Conservation (phyloP, 2,888 invertebrate genomes). For the Apamea monoglypha region DNA sequence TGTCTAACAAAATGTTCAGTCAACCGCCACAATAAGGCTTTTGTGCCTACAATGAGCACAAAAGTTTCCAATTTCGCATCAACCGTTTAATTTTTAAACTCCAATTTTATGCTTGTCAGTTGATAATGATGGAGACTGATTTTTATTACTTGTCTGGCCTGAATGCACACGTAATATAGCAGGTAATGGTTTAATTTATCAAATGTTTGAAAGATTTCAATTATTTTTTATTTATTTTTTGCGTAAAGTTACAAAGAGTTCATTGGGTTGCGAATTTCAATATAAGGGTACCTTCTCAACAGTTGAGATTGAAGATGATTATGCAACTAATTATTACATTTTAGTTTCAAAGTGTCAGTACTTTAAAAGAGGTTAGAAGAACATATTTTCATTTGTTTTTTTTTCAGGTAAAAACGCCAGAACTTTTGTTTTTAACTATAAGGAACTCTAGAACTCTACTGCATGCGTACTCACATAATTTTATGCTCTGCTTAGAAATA, state of each 20-base stretch:
- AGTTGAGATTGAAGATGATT: too few relatives aligned
- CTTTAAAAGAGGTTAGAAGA: not conserved
- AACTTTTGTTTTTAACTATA: too few relatives aligned
- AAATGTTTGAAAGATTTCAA: slow-evolving; percentile 45
- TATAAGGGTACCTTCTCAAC: not conserved
- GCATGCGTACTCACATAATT: too few relatives aligned
- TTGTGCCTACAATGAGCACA: slow-evolving; percentile 59
- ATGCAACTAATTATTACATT: not conserved
- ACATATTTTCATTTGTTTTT: too few relatives aligned
- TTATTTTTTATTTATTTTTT: slow-evolving; percentile 26
- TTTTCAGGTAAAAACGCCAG: too few relatives aligned
- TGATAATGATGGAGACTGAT: slow-evolving; percentile 62
- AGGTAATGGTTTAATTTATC: slow-evolving; percentile 63
- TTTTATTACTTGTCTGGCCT: slow-evolving; percentile 56
- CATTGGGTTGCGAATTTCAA: slow-evolving; percentile 9
- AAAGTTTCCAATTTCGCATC: slow-evolving; percentile 67
- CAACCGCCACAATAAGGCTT: slow-evolving; percentile 62
- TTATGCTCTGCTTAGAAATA: too few relatives aligned
- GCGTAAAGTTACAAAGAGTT: slow-evolving; percentile 6
- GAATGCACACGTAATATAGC: slow-evolving; percentile 59
- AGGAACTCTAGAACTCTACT: too few relatives aligned
- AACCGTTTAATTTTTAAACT: slow-evolving; percentile 67
- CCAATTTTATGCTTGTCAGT: slow-evolving; percentile 74
- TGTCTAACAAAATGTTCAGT: slow-evolving; percentile 57
- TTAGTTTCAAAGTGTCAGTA: not conserved